Percentiles rank a stretch among this genome's conserved stretches.
Evolutionary conservation across 2,113 vertebrate species (phyloP).

Genomic region (Cranoglanis bouderius): DNA sequence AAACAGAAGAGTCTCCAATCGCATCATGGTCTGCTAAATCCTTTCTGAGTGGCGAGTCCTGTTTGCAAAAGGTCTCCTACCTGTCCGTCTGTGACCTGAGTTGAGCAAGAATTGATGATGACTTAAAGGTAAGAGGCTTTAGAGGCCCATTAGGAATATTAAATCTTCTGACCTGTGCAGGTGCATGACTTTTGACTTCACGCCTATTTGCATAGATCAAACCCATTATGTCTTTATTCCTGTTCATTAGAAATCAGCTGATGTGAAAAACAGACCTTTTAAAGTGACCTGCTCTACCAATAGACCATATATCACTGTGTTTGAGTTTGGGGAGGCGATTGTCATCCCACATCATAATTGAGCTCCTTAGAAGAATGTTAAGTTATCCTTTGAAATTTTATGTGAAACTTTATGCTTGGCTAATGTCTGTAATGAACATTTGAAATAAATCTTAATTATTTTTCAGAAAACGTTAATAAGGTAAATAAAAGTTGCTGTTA

Average conservation of each 20-base stretch:
- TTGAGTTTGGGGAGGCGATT: not conserved
- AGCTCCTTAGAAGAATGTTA: not conserved
- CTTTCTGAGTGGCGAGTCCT: constrained; percentile 52
- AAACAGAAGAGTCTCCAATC: constrained; percentile 46
- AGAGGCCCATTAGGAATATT: constrained; percentile 63
- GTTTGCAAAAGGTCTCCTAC: constrained; percentile 62
- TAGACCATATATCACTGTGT: not conserved
- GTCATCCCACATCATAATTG: not conserved
- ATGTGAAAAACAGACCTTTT: not conserved
- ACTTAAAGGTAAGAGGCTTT: constrained; percentile 58
- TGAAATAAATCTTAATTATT: not conserved
- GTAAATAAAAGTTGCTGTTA: not conserved
- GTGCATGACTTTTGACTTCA: constrained; percentile 68
- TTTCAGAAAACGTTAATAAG: not conserved
- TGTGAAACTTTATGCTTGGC: not conserved
- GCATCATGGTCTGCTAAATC: constrained; percentile 55
- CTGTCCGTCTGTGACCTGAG: constrained; percentile 62
- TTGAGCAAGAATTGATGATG: constrained; percentile 54
- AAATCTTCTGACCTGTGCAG: constrained; percentile 66
- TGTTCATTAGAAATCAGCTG: not conserved
- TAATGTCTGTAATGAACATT: not conserved
- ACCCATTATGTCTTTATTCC: constrained; percentile 11
- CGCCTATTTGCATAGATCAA: constrained; percentile 66
- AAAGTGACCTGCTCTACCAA: not conserved
- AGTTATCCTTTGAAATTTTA: not conserved